Conservation (phyloP, 2,797 vertebrate species). For the Pseudochirops corinnae region DNA sequence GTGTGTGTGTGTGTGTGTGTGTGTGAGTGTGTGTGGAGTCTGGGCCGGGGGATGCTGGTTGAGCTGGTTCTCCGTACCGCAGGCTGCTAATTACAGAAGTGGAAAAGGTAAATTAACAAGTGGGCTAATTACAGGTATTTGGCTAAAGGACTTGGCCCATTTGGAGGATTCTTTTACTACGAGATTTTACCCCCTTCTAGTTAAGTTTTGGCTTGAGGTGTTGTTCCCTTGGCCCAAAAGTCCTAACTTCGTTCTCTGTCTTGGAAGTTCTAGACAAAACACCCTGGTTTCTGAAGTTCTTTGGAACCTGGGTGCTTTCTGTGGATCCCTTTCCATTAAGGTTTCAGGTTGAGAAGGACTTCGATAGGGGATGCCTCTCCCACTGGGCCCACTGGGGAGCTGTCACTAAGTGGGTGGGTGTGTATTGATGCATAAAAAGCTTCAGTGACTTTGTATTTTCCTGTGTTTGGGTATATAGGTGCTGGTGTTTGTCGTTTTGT, state of each 20-base stretch:
- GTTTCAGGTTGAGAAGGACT: not conserved
- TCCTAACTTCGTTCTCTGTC: not conserved
- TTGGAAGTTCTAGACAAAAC: not conserved
- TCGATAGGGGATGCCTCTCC: not conserved
- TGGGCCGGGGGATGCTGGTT: slow-evolving; percentile 9
- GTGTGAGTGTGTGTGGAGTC: not conserved
- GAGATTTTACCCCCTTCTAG: not conserved
- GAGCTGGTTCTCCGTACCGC: slow-evolving; percentile 56
- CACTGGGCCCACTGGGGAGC: not conserved
- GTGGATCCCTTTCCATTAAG: not conserved
- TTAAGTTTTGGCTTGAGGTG: not conserved
- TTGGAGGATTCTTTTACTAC: not conserved
- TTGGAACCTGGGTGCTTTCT: not conserved
- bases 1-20: no score
- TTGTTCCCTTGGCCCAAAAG: not conserved
- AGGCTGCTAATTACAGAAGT: slow-evolving; percentile 42
- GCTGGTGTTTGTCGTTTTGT: not conserved
- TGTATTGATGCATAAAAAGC: not conserved
- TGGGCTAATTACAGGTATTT: slow-evolving; percentile 54
- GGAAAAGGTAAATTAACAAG: slow-evolving; percentile 32
- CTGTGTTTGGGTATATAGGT: not conserved
- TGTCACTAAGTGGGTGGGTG: not conserved
- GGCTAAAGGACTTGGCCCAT: not conserved
- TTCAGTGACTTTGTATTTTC: not conserved
- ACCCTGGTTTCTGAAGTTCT: not conserved